These are phyloP conservation scores for Blera fallax DNA, from an alignment of 2,888 invertebrate genomes.

Conservation along the genomic window DNA sequence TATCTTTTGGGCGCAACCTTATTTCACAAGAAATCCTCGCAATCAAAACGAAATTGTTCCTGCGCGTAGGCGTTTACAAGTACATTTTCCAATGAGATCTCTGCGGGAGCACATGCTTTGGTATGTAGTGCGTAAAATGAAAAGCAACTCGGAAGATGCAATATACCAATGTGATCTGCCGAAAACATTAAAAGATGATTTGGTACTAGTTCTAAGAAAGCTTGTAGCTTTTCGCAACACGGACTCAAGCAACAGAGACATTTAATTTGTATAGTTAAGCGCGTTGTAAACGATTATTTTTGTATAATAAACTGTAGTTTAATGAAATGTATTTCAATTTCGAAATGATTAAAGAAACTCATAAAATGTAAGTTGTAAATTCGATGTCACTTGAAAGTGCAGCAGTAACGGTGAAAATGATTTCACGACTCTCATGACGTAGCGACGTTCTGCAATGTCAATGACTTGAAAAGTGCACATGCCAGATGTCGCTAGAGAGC, in stretches of 20 bases:
- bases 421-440: too few species aligned
- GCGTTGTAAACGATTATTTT: too few species aligned
- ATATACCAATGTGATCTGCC: slow-evolving; percentile 39
- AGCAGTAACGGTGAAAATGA: too few species aligned
- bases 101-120: slow-evolving; percentile 78
- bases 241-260: not conserved
- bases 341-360: too few species aligned
- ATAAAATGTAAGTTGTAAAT: too few species aligned
- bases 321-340: too few species aligned
- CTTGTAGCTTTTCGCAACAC: slow-evolving; percentile 25
- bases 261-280: too few species aligned
- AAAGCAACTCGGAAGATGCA: slow-evolving; percentile 16
- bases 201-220: slow-evolving; percentile 20
- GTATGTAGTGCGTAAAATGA: slow-evolving; percentile 63
- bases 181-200: slow-evolving; percentile 38
- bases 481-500: too few species aligned
- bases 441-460: too few species aligned
- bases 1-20: slow-evolving; percentile 82
- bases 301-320: not conserved
- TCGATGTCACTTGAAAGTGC: too few species aligned
- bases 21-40: slow-evolving; percentile 75
- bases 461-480: too few species aligned
- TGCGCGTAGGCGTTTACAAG: slow-evolving; percentile 75
- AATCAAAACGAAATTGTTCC: slow-evolving; percentile 74
- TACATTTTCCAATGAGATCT: slow-evolving; percentile 79